Evolutionary conservation across 2,888 invertebrate species (phyloP), one percentile per base, ranked within the genome.

Genomic region (Allacma fusca): DNA sequence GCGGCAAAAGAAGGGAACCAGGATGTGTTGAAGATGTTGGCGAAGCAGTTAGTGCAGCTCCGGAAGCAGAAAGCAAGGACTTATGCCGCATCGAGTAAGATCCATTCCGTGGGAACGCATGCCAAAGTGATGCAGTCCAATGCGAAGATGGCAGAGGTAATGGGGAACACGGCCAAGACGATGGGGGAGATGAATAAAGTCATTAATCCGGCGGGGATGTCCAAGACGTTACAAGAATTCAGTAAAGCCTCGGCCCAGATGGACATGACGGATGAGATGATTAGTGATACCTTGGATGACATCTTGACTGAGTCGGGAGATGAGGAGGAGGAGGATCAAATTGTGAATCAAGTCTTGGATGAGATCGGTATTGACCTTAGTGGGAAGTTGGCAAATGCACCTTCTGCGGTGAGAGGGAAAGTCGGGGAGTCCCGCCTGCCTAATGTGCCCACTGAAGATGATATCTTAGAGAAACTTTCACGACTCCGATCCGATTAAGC

Each of bases 241-340:
- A 91, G 92, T 85, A 91, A 91, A 85, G 94, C 94, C 44, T 92
- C 92, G 84, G 92, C 92, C 86, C 94, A 93, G 86, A 94, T 97
- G 94, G 95, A 93, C 84, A 96, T 97, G 95, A 94, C 95, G 0
- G 96, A 97, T 88, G 97, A 97, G 89, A 94, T 96, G 92, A 94
- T 97, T 86, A 94, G 94, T 88, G 96, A 97, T 78, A 93, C 95
- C 0, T 87, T 97, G 82, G 96, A 96, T 87, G 95, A 95, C 85
- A 94, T 97, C 85, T 88, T 97, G 84, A 91, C 90, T 57, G 96
- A 94, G 85, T 95, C 95, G 13, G 96, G 92, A 0, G 97, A 97
- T 87, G 96, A 97, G 86, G 92, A 93, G 83, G 96, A 96, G 87
- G 90, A 92, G 85, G 94, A 96, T 85, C 92, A 92, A 81, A 91